Conservation (phyloP, 2,113 vertebrate species). For the Oncorhynchus kisutch region DNA sequence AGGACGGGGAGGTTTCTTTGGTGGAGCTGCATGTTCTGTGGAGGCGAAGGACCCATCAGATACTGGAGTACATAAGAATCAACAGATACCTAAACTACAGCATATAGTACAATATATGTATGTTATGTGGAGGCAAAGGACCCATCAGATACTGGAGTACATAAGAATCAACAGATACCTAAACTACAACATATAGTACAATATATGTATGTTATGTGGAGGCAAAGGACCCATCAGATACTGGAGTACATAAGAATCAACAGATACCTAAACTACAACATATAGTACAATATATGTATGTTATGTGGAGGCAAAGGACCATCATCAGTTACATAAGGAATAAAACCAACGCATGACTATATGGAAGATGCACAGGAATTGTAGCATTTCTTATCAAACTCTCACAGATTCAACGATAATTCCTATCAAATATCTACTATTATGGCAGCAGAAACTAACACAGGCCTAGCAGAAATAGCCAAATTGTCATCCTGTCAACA, state of each 20-base stretch:
- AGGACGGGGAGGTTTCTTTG: constrained; percentile 95
- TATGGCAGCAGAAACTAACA: neutral
- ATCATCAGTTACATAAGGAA: neutral
- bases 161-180: neutral
- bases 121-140: constrained; percentile 75
- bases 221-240: neutral
- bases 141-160: neutral
- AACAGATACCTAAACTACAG: too few species aligned
- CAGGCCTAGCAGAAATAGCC: neutral
- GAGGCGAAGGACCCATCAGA: neutral
- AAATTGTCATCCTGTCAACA: neutral
- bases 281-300: constrained; percentile 53
- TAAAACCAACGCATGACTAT: neutral
- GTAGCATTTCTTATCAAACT: neutral
- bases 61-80: neutral
- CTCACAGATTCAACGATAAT: neutral
- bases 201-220: constrained; percentile 76
- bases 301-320: constrained; percentile 67
- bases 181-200: too few species aligned
- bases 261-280: too few species aligned
- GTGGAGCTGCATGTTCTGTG: constrained; percentile 86
- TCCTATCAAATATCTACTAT: neutral
- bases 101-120: constrained; percentile 14
- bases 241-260: neutral
- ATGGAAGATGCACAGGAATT: neutral